Percentiles rank a stretch among this genome's conserved stretches.
Conservation (phyloP, 2,888 invertebrate species). For the Panzeria rudis region DNA sequence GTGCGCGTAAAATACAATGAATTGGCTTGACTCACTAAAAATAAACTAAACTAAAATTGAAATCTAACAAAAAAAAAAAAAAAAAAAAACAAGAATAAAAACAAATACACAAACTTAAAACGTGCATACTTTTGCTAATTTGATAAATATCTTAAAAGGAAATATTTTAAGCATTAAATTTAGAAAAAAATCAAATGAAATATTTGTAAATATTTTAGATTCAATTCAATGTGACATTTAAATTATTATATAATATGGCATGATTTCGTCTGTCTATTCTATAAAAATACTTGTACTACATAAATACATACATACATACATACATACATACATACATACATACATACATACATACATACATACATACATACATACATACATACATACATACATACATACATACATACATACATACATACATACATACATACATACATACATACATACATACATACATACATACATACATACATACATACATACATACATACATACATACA, state of each 20-base stretch:
- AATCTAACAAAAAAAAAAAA: slow-evolving; percentile 22
- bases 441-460: too few species aligned
- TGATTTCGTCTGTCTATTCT: background rate
- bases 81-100: background rate
- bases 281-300: slow-evolving; percentile 11
- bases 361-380: too few species aligned
- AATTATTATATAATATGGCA: slow-evolving; percentile 54
- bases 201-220: slow-evolving; percentile 51
- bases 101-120: slow-evolving; percentile 31
- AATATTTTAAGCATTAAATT: slow-evolving; percentile 56
- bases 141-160: slow-evolving; percentile 58
- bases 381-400: too few species aligned
- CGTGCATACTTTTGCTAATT: slow-evolving; percentile 49
- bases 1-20: slow-evolving; percentile 67
- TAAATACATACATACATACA: too few species aligned
- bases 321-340: too few species aligned
- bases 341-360: too few species aligned
- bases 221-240: slow-evolving; percentile 60
- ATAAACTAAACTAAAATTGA: slow-evolving; percentile 57
- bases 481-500: too few species aligned
- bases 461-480: too few species aligned
- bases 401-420: too few species aligned
- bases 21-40: slow-evolving; percentile 69
- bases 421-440: too few species aligned
- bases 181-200: slow-evolving; percentile 33